Evolutionary conservation across 2,797 vertebrate genomes (phyloP), one percentile per base, ranked within the genome.

Genomic region (Dendrocincla fuliginosa): DNA sequence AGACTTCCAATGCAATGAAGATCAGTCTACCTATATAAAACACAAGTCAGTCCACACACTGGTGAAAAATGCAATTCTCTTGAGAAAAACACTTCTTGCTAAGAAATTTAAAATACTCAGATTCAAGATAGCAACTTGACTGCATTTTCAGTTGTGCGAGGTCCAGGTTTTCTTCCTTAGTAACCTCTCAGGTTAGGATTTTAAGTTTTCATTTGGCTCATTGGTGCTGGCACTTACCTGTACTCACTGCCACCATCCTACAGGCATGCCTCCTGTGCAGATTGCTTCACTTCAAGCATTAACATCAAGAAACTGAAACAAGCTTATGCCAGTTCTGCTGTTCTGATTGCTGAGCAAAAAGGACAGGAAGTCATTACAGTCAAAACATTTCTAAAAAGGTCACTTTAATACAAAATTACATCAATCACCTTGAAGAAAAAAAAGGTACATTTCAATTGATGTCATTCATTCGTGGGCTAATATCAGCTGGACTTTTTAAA

Each of bases 301-400:
- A 95, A 97, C 92, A 96, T 94, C 85, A 84, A 96, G 97, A 85
- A 98, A 95, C 97, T 97, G 97, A 98, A 98, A 97, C 95, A 98
- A 97, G 95, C 96, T 95, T 82, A 85, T 93, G 76, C 97, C 90
- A 92, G 95, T 97, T 98, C 97, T 98, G 96, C 97, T 97, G 92
- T 97, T 97, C 97, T 92, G 82, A 97, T 82, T 97, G 96, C 97
- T 98, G 98, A 99, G 96, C 97, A 97, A 98, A 98, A 98, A 97
- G 97, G 99, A 99, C 99, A 99, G 98, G 98, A 99, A 99, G 99
- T 99, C 99, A 98, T 99, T 99, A 98, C 94, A 98, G 95, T 98
- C 98, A 98, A 98, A 99, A 98, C 98, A 98, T 98, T 98, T 98
- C 97, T 97, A 97, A 98, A 98, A 99, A 99, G 98, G 99, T 99